phyloP scores from a whole-genome alignment of 2,113 vertebrate species.

The Boulengerochromis microlepis region DNA sequence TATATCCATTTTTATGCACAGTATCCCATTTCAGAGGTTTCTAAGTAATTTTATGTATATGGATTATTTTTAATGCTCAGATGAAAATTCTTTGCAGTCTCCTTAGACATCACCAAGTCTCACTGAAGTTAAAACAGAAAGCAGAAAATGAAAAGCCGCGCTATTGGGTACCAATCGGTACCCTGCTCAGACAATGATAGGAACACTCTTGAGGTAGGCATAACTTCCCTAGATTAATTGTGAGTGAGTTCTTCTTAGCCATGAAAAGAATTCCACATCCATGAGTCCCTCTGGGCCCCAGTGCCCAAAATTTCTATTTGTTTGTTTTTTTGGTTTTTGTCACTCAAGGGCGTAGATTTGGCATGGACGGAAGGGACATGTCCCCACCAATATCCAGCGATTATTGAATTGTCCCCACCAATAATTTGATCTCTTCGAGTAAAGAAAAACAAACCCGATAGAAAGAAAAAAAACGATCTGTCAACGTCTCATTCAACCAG shows the following conservation, averaged over 20 bases:
- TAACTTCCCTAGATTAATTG: neutral
- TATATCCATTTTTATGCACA: neutral
- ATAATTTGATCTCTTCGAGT: neutral
- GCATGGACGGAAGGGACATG: fast-evolving
- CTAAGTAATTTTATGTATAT: neutral
- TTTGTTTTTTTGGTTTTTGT: neutral
- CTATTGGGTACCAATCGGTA: neutral
- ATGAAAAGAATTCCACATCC: neutral
- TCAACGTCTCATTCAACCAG: neutral
- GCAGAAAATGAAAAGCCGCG: neutral
- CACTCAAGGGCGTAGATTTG: neutral
- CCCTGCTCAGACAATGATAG: neutral
- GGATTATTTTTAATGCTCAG: neutral
- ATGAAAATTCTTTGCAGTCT: neutral
- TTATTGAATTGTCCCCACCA: neutral
- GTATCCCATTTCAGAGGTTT: neutral
- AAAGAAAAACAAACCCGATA: neutral
- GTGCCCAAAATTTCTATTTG: neutral
- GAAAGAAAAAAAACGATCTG: fast-evolving
- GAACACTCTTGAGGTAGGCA: neutral
- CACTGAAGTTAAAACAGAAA: neutral
- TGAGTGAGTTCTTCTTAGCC: neutral
- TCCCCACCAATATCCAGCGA: neutral
- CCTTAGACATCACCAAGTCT: neutral
- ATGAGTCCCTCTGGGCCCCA: neutral